These are phyloP conservation scores for Drosophila stalkeri DNA, from an alignment of 2,888 invertebrate species.

Conservation along the genomic window DNA sequence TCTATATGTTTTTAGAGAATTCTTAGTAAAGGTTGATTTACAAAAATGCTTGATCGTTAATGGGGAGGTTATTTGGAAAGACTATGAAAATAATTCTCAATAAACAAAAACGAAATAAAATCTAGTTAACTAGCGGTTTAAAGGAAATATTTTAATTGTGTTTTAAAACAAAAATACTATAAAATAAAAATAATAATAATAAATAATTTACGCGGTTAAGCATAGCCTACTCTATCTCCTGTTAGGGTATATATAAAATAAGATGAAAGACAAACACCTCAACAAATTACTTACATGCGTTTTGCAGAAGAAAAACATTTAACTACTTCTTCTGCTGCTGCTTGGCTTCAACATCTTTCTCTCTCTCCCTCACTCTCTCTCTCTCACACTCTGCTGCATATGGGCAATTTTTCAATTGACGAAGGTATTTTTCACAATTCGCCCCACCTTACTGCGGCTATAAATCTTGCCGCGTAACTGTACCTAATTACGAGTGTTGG, in stretches of 20 bases:
- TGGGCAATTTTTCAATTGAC: constrained; percentile 53
- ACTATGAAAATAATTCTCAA: too few relatives aligned
- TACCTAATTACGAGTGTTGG: constrained; percentile 37
- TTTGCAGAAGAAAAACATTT: constrained; percentile 14
- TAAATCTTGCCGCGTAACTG: constrained; percentile 49
- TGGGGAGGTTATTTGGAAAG: too few relatives aligned
- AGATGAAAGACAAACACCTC: constrained; percentile 6
- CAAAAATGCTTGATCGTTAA: too few relatives aligned
- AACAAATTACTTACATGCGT: constrained; percentile 28
- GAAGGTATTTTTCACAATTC: constrained; percentile 30
- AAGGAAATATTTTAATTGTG: too few relatives aligned
- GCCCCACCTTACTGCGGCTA: constrained; percentile 2
- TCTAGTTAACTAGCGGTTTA: too few relatives aligned
- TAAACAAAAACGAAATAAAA: too few relatives aligned
- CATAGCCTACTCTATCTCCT: not conserved
- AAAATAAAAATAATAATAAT: not conserved
- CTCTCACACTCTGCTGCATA: not conserved
- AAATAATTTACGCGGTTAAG: too few relatives aligned
- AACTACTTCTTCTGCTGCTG: not conserved
- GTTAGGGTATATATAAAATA: not conserved
- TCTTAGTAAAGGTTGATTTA: too few relatives aligned
- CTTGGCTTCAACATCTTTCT: not conserved
- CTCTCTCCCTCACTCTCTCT: not conserved
- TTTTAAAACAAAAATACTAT: not conserved
- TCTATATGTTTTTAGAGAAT: too few relatives aligned